These are phyloP conservation scores for Tipula unca DNA, from an alignment of 2,888 invertebrate genomes.

Conservation along the genomic window DNA sequence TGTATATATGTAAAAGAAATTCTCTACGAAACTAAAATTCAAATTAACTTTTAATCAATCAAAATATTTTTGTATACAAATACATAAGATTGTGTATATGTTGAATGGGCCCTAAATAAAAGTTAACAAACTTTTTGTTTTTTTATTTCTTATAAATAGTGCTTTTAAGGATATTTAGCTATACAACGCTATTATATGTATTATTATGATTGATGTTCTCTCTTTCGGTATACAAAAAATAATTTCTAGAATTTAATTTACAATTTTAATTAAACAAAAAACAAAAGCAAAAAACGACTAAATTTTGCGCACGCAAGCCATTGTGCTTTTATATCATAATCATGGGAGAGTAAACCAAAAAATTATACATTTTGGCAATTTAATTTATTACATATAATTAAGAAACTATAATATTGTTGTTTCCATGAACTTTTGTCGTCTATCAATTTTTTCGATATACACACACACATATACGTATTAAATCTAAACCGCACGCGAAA, in stretches of 20 bases:
- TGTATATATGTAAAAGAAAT: not conserved
- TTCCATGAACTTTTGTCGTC: not conserved
- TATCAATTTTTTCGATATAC: not conserved
- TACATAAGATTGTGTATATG: not conserved
- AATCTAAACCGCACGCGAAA: not conserved
- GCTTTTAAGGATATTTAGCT: not conserved
- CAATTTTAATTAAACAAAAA: not conserved
- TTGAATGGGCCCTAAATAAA: not conserved
- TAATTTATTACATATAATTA: not conserved
- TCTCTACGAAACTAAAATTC: not conserved
- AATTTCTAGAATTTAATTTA: not conserved
- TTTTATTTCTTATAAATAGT: not conserved
- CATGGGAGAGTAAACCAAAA: not conserved
- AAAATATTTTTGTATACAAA: not conserved
- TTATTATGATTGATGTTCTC: not conserved
- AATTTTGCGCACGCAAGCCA: not conserved
- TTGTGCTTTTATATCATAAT: not conserved
- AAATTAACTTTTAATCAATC: conserved; percentile 4
- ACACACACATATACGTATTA: not conserved
- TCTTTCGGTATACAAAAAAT: not conserved
- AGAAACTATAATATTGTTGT: not conserved
- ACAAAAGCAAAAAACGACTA: not conserved
- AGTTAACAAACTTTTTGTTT: not conserved
- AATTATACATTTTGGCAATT: not conserved
- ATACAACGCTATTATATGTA: not conserved